These are phyloP conservation scores for Gibbula magus DNA, from an alignment of 2,888 invertebrate species.

Conservation along the genomic window DNA sequence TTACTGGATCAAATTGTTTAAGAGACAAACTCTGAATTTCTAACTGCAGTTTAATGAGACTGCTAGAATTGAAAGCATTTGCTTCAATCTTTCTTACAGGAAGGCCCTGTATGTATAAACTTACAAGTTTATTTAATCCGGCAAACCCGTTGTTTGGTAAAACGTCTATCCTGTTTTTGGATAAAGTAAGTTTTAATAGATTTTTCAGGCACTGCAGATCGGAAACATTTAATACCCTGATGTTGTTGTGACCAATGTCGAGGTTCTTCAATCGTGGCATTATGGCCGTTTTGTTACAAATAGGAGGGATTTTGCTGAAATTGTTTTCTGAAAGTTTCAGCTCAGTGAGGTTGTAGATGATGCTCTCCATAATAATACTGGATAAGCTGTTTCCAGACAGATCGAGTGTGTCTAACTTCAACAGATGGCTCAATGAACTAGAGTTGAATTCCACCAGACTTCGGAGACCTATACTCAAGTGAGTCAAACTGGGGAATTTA, in stretches of 20 bases:
- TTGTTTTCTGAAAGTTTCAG: background rate
- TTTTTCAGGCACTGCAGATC: constrained; percentile 1
- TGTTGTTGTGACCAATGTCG: background rate
- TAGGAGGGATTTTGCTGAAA: background rate
- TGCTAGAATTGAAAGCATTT: background rate
- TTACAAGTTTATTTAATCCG: background rate
- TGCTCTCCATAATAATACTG: background rate
- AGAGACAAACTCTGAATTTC: background rate
- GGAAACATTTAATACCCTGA: background rate
- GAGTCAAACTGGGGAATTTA: background rate
- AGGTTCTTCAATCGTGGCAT: background rate
- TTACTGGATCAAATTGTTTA: background rate
- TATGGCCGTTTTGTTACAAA: background rate
- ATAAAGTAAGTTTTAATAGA: background rate
- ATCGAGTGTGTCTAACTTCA: background rate
- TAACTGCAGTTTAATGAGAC: background rate
- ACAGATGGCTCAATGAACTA: background rate
- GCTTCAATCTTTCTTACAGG: background rate
- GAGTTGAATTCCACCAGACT: background rate
- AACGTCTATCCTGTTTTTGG: background rate
- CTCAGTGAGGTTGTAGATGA: background rate
- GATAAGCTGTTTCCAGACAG: background rate
- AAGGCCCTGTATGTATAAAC: background rate
- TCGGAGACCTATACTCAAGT: background rate
- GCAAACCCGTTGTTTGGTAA: background rate